These are phyloP conservation scores for Strigamia transsilvanica DNA, from an alignment of 2,888 invertebrate genomes.

Conservation along the genomic window DNA sequence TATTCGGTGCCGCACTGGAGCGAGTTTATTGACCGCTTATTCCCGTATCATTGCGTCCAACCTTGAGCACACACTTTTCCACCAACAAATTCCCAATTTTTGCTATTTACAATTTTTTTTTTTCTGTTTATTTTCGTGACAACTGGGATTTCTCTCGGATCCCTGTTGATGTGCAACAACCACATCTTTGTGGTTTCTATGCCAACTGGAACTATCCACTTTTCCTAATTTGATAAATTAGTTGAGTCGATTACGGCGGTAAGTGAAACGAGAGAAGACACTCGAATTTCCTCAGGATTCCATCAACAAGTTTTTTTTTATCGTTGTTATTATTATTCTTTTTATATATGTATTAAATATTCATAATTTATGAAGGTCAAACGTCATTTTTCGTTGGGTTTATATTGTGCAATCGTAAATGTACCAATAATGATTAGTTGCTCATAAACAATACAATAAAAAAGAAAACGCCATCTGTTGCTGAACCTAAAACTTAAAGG, in stretches of 20 bases:
- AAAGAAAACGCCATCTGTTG: neutral
- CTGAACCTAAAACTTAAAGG: neutral
- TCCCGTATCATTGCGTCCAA: too few species aligned
- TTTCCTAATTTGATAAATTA: constrained; percentile 10
- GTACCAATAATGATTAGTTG: neutral
- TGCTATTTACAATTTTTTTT: too few species aligned
- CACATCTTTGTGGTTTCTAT: neutral
- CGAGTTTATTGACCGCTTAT: too few species aligned
- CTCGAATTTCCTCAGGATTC: neutral
- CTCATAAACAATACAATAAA: neutral
- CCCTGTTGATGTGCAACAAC: too few species aligned
- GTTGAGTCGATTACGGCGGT: constrained; percentile 3
- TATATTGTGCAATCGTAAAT: neutral
- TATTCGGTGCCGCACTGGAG: too few species aligned
- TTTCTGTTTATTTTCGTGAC: too few species aligned
- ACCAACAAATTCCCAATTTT: too few species aligned
- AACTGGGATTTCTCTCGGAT: too few species aligned
- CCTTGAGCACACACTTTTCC: too few species aligned
- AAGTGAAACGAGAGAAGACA: neutral
- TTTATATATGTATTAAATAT: too few species aligned
- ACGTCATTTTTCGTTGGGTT: neutral
- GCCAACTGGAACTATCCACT: constrained; percentile 14
- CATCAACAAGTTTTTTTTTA: neutral
- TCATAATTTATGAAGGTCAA: neutral
- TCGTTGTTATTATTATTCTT: neutral